Evolutionary conservation across 2,888 invertebrate species (phyloP), one percentile per base, ranked within the genome.

Genomic region (Cataglyphis cursor): DNA sequence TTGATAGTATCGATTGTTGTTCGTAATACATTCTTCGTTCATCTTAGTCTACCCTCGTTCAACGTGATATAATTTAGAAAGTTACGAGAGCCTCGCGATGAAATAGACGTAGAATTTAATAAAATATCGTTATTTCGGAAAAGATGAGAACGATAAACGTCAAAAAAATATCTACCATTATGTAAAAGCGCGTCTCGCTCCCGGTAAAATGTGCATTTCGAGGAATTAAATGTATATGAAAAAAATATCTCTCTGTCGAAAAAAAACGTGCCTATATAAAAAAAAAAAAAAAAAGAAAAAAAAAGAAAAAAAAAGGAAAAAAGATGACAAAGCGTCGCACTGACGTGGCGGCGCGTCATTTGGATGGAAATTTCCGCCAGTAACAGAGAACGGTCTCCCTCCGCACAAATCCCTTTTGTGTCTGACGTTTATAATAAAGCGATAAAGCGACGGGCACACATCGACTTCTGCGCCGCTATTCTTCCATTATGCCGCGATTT

Each of bases 401-500:
- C 44, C 59, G 44, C 24, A 44, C 31, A 68, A 78, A 70, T 70
- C 70, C 70, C 59, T 21, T 59, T 78, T 78, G 78, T 78, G 78
- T 48, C 59, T 59, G 78, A 35, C 70, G 70, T 70, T 70, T 78
- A 78, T 78, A 78, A 70, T 70, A 70, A 78, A 78, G 78, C 70
- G 70, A 78, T 78, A 78, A 78, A 78, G 78, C 78, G 44, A 70
- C 59, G 44, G 70, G 70, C 59, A 48, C 48, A 70, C 48, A 70
- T 78, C 70, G 78, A 78, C 78, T 78, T 78, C 59, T 59, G 44
- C 44, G 35, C 68, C 57, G 41, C 57, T 78, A 78, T 78, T 78
- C 78, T 78, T 78, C 78, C 70, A 78, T 78, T 78, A 78, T 78
- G 59, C 44, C 44, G 21, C 70, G 59, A 78, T 78, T 78, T 78